Evolutionary conservation across 2,888 invertebrate genomes (phyloP), one percentile per base, ranked within the genome.

Genomic region (Stenichneumon culpator): DNA sequence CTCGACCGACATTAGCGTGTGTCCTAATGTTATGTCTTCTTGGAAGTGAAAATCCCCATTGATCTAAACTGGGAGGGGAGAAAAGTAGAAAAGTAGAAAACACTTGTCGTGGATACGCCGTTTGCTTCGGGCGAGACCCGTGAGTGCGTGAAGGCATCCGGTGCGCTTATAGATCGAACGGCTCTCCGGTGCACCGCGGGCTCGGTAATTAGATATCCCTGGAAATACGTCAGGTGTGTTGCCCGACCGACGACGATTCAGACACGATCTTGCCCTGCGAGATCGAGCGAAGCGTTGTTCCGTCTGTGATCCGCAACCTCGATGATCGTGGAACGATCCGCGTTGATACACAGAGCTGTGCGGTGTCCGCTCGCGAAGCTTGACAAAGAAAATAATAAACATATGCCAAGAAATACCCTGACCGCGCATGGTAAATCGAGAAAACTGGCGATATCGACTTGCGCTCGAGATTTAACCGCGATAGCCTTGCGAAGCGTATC

Each of bases 191-290:
- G 39, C 11, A 16, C 25, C 57, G 22, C 44, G 74, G 70, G 69
- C 86, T 88, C 81, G 89, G 93, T 93, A 93, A 93, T 92, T 92
- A 93, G 92, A 93, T 93, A 93, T 90, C 90, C 92, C 92, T 93
- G 92, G 93, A 92, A 93, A 92, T 90, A 89, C 90, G 88, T 92
- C 89, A 89, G 89, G 86, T 89, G 86, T 89, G 88, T 75, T 88
- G 63, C 52, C 32, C 44, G 88, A 87, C 88, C 79, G 87, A 87
- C 85, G 67, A 54, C 22, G 86, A 44, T 86, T 78, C 77, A 70
- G 82, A 78, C 81, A 67, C 82, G 81, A 81, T 79, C 63, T 74
- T 79, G 84, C 81, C 79, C 79, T 69, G 78, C 78, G 80, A 83
- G 57, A 79, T 74, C 79, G 85, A 86, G 75, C 79, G 79, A 44